Evolutionary conservation across 1,140 invertebrate genomes (phyloP).

Genomic region (Tetranychus cinnabarinus): DNA sequence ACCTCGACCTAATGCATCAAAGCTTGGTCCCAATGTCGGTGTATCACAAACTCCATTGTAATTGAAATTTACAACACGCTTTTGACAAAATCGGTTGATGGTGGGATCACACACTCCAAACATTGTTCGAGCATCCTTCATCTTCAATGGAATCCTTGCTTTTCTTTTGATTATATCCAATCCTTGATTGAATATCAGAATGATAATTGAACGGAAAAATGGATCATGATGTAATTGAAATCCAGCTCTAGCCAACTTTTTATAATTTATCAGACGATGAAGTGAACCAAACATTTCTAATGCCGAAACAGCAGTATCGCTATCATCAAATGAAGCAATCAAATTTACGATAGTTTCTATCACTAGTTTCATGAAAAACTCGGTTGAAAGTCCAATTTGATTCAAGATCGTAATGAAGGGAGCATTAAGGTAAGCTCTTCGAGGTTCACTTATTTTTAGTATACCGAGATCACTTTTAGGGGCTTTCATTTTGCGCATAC

Average conservation of each 20-base stretch:
- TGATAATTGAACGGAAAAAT: slow-evolving; percentile 10
- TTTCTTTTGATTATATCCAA: slow-evolving; percentile 10
- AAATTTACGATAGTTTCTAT: slow-evolving; percentile 5
- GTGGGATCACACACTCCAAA: slow-evolving; percentile 15
- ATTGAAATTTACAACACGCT: no score
- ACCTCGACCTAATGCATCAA: neutral
- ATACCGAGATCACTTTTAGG: neutral
- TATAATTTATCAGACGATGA: neutral
- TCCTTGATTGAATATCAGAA: neutral
- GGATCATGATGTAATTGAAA: slow-evolving; percentile 9
- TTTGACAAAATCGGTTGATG: no score
- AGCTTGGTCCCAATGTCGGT: neutral
- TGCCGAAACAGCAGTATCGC: slow-evolving; percentile 6
- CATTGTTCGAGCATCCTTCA: slow-evolving; percentile 9
- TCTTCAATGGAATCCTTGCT: slow-evolving; percentile 10
- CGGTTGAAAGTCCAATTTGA: slow-evolving; percentile 7
- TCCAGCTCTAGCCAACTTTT: slow-evolving; percentile 2
- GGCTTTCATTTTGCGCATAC: slow-evolving; percentile 13
- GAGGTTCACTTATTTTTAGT: slow-evolving; percentile 1
- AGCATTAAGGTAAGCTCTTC: slow-evolving; percentile 10
- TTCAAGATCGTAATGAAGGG: slow-evolving; percentile 14
- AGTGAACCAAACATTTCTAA: neutral
- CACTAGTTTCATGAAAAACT: slow-evolving; percentile 7
- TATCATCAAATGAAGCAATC: slow-evolving; percentile 8
- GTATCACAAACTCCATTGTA: no score